Conservation (phyloP, 2,113 vertebrate genomes). For the Lamprotornis superbus region DNA sequence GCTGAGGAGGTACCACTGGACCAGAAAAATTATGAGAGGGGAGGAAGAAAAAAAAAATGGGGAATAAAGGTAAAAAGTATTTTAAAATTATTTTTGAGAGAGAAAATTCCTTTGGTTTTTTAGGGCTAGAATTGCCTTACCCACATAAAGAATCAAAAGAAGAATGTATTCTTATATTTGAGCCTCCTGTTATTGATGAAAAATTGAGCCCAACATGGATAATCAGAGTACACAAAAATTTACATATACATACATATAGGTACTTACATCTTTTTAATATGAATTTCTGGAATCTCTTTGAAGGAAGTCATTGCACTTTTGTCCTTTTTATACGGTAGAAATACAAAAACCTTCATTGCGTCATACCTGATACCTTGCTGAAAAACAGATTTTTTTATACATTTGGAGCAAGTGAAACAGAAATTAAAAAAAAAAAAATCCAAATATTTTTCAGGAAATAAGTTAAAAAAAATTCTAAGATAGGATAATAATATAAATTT, state of each 20-base stretch:
- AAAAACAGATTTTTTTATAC: rapidly evolving
- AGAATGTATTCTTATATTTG: not conserved
- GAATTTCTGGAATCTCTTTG: not conserved
- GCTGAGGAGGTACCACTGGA: not conserved
- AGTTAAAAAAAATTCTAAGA: not conserved
- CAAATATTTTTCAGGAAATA: not conserved
- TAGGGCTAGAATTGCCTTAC: not conserved
- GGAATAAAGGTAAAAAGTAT: rapidly evolving
- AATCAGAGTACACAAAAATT: not conserved
- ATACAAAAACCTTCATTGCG: not conserved
- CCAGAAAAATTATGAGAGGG: not conserved
- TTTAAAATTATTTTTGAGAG: not conserved
- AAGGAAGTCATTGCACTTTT: not conserved
- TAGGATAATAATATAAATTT: not conserved
- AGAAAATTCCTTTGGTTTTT: not conserved
- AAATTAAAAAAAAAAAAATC: not conserved
- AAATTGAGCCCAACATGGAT: not conserved
- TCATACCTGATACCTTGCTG: not conserved
- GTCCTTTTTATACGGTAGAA: not conserved
- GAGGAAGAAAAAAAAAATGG: rapidly evolving
- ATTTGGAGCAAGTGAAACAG: not conserved
- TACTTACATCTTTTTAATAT: not conserved
- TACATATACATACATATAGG: no score
- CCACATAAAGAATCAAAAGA: not conserved
- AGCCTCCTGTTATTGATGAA: rapidly evolving